phyloP scores from a whole-genome alignment of 2,113 vertebrate species.

The Scortum barcoo region DNA sequence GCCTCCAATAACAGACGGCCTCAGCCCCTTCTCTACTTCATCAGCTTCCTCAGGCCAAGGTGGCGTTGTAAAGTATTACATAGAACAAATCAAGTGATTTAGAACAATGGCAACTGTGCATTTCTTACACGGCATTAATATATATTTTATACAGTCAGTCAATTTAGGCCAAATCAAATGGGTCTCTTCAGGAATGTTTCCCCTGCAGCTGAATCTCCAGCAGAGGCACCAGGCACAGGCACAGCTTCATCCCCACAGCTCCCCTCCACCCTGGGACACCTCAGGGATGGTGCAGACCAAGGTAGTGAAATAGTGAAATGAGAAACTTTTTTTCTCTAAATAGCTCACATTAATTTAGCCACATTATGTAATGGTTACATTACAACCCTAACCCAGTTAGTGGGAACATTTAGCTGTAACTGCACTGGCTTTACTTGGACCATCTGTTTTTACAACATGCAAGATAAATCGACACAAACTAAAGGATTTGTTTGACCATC shows the following conservation, averaged over 20 bases:
- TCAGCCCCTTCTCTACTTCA: conserved; percentile 66
- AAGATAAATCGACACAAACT: no score
- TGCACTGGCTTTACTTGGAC: no score
- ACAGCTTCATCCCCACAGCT: conserved; percentile 6
- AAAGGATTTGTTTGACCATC: no score
- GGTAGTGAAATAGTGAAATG: conserved; percentile 47
- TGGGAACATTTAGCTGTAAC: no score
- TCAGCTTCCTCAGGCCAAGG: conserved; percentile 68
- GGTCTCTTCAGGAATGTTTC: conserved; percentile 56
- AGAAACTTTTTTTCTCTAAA: background rate
- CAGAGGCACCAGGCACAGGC: conserved; percentile 37
- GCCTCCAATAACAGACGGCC: conserved; percentile 47
- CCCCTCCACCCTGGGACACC: conserved; percentile 43
- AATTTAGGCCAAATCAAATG: background rate
- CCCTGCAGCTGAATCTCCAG: conserved; percentile 40
- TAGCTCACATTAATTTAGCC: background rate
- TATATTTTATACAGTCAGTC: background rate
- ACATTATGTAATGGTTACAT: background rate
- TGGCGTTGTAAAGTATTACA: background rate
- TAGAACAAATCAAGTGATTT: background rate
- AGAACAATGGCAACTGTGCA: background rate
- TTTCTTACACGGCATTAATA: background rate
- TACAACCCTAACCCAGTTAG: no score
- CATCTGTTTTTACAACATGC: no score
- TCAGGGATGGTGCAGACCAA: conserved; percentile 16